Evolutionary conservation across 2,797 vertebrate species (phyloP).

Genomic region (Sebastes taczanowskii): DNA sequence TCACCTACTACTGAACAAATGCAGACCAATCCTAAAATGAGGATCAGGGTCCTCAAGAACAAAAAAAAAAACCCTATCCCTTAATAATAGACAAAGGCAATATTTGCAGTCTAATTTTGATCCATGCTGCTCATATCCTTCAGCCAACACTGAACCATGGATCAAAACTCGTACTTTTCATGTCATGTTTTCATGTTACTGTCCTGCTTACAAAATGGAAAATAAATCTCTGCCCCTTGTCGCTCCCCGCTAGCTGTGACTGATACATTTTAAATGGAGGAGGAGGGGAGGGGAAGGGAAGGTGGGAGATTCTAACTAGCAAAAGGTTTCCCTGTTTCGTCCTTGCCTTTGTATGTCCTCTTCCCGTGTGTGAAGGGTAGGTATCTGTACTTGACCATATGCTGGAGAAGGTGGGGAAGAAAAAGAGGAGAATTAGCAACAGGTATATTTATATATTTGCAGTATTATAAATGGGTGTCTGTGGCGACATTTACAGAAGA

Average conservation of each 20-base stretch:
- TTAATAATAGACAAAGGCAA: constrained; percentile 61
- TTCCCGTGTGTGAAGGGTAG: constrained; percentile 99
- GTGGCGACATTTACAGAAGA: no score
- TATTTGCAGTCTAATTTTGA: constrained; percentile 51
- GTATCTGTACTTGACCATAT: constrained; percentile 99
- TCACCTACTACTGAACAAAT: constrained; percentile 58
- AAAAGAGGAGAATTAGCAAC: constrained; percentile 34
- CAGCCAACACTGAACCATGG: constrained; percentile 82
- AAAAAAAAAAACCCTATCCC: neutral
- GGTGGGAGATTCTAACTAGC: constrained; percentile 89
- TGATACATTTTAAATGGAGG: constrained; percentile 64
- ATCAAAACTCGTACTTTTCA: constrained; percentile 80
- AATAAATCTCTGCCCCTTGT: constrained; percentile 50
- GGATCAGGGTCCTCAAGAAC: constrained; percentile 20
- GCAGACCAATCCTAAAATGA: constrained; percentile 53
- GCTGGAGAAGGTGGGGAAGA: constrained; percentile 81
- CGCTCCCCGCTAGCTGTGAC: constrained; percentile 60
- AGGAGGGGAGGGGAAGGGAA: constrained; percentile 43
- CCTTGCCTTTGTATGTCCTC: constrained; percentile 99
- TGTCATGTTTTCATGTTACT: constrained; percentile 58
- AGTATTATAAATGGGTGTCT: no score
- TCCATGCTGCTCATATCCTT: constrained; percentile 44
- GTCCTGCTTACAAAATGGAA: constrained; percentile 56
- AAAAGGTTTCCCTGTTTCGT: constrained; percentile 94
- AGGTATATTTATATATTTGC: neutral